A percentile compares a stretch with the other conserved stretches of the same genome.
phyloP scores from a whole-genome alignment of 2,797 vertebrate genomes.

The Diceros bicornis region DNA sequence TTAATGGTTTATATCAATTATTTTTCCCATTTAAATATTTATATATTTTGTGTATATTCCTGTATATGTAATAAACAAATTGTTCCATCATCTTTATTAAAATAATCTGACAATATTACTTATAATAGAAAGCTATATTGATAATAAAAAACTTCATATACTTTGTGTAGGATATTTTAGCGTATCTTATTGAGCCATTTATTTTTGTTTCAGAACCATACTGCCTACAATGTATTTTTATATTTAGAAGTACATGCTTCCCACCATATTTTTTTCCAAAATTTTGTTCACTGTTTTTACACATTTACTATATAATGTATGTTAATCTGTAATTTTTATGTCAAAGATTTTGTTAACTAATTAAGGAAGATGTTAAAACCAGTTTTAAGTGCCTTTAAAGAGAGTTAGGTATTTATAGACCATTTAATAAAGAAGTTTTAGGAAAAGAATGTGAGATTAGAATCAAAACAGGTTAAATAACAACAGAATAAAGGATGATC shows the following conservation, averaged over 20 bases:
- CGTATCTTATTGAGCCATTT: neutral
- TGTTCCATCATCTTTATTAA: neutral
- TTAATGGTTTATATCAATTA: neutral
- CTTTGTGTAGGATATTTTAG: neutral
- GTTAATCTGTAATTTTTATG: neutral
- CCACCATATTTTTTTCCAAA: neutral
- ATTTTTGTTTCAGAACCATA: constrained; percentile 14
- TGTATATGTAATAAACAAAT: neutral
- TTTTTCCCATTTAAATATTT: neutral
- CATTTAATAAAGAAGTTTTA: neutral
- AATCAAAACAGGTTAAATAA: constrained; percentile 11
- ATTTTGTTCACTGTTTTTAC: neutral
- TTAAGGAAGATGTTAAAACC: neutral
- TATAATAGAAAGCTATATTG: neutral
- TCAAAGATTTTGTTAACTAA: neutral
- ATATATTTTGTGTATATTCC: neutral
- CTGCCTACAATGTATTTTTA: neutral
- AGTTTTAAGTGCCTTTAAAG: neutral
- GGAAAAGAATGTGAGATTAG: neutral
- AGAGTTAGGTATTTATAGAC: neutral
- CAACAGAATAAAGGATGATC: neutral
- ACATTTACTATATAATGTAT: neutral
- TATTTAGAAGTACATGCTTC: neutral
- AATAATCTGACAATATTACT: neutral
- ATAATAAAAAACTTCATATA: neutral